Evolutionary conservation across 2,797 vertebrate species (phyloP).

Genomic region (Platyrinchus mystaceus): DNA sequence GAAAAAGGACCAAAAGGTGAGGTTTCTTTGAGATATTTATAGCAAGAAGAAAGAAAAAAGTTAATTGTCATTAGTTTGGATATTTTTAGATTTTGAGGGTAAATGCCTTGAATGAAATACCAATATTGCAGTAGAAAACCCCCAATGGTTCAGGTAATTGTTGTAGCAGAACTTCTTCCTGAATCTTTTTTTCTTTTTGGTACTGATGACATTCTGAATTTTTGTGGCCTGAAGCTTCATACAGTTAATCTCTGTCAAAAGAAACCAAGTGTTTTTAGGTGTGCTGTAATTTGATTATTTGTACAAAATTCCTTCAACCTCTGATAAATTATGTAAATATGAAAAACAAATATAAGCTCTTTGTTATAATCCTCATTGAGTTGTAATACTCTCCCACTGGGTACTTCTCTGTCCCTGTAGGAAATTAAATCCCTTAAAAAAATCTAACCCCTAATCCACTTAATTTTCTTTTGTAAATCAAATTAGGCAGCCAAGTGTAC

Average conservation of each 20-base stretch:
- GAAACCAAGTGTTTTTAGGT: not conserved
- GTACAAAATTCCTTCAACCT: not conserved
- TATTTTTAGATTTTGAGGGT: not conserved
- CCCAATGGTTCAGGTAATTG: not conserved
- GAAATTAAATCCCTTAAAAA: conserved; percentile 40
- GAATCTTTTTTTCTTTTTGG: not conserved
- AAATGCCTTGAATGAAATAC: not conserved
- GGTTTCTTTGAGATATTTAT: not conserved
- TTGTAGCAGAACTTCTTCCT: not conserved
- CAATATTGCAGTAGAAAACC: fast-evolving
- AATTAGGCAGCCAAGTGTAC: not conserved
- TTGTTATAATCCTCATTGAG: conserved; percentile 44
- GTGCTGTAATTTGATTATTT: not conserved
- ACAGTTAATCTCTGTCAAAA: not conserved
- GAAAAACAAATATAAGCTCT: conserved; percentile 28
- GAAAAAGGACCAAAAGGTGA: not conserved
- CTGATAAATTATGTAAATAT: not conserved
- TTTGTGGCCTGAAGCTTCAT: not conserved
- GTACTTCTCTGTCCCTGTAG: not conserved
- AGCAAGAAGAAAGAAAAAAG: not conserved
- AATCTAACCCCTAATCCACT: conserved; percentile 41
- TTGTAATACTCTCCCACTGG: conserved; percentile 25
- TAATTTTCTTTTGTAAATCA: conserved; percentile 50
- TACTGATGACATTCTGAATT: not conserved
- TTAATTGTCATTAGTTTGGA: not conserved